Evolutionary conservation across 1,140 invertebrate species (phyloP).

Genomic region (Vollenhovia emeryi): DNA sequence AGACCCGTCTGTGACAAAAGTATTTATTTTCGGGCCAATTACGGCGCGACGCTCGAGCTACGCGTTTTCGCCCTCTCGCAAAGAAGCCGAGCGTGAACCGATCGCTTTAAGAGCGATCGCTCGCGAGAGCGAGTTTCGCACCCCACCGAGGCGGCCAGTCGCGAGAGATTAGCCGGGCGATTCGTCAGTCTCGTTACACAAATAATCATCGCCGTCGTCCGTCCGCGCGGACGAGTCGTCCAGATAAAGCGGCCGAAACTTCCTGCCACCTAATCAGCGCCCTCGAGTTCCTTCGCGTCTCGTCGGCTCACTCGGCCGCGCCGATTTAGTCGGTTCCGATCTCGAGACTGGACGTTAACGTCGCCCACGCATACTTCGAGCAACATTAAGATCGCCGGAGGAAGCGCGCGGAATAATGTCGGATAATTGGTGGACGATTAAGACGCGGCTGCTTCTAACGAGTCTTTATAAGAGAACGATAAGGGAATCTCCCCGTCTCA

Average conservation of each 20-base stretch:
- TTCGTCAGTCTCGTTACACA: slow-evolving; percentile 76
- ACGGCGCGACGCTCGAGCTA: neutral
- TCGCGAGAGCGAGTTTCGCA: slow-evolving; percentile 77
- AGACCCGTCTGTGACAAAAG: neutral
- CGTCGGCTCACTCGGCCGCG: slow-evolving; percentile 66
- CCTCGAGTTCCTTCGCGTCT: slow-evolving; percentile 76
- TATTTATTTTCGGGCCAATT: neutral
- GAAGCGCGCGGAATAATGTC: neutral
- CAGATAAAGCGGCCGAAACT: slow-evolving; percentile 42
- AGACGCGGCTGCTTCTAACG: neutral
- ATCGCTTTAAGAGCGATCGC: slow-evolving; percentile 72
- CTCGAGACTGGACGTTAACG: neutral
- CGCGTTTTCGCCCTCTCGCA: neutral
- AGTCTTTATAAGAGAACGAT: neutral
- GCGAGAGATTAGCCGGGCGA: slow-evolving; percentile 79
- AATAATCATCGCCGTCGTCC: slow-evolving; percentile 44
- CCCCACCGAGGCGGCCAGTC: slow-evolving; percentile 78
- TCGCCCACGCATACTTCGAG: neutral
- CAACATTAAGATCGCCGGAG: neutral
- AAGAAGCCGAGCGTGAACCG: slow-evolving; percentile 61
- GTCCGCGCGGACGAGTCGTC: slow-evolving; percentile 37
- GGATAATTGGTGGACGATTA: neutral
- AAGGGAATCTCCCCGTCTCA: neutral
- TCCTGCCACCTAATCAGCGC: slow-evolving; percentile 46
- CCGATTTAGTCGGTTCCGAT: slow-evolving; percentile 37